Conservation (phyloP, 2,113 vertebrate genomes). For the Glareola pratincola region DNA sequence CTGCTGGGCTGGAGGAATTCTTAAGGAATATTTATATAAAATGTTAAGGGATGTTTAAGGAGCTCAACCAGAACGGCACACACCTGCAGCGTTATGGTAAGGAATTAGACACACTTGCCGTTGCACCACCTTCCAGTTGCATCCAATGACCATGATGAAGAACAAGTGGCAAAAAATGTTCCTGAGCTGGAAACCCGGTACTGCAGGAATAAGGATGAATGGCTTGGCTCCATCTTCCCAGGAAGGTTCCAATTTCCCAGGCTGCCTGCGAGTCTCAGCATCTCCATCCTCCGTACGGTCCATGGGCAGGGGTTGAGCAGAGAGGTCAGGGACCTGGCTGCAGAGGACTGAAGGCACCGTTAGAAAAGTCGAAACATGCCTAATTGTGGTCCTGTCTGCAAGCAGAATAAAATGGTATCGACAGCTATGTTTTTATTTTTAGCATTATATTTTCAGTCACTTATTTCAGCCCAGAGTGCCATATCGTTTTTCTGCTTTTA, state of each 20-base stretch:
- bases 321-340: not conserved
- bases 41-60: not conserved
- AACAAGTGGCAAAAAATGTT: not conserved
- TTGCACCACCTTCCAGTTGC: not conserved
- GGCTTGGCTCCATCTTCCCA: not conserved
- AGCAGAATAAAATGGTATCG: constrained; percentile 36
- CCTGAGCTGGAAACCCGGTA: not conserved
- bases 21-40: not conserved
- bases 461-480: constrained; percentile 26
- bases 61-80: not conserved
- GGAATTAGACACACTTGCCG: not conserved
- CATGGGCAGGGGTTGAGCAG: not conserved
- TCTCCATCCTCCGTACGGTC: fast-evolving
- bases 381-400: constrained; percentile 37
- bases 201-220: not conserved
- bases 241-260: not conserved
- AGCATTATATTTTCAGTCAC: constrained; percentile 62
- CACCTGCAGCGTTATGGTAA: fast-evolving
- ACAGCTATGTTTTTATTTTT: constrained; percentile 63
- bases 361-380: not conserved
- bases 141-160: not conserved
- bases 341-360: not conserved
- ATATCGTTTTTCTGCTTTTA: constrained; percentile 71
- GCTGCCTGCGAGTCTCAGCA: not conserved
- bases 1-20: not conserved